Percentiles rank a stretch among this genome's conserved stretches.
These are phyloP conservation scores for Kradibia gibbosae DNA, from an alignment of 1,140 invertebrate genomes.

Conservation along the genomic window DNA sequence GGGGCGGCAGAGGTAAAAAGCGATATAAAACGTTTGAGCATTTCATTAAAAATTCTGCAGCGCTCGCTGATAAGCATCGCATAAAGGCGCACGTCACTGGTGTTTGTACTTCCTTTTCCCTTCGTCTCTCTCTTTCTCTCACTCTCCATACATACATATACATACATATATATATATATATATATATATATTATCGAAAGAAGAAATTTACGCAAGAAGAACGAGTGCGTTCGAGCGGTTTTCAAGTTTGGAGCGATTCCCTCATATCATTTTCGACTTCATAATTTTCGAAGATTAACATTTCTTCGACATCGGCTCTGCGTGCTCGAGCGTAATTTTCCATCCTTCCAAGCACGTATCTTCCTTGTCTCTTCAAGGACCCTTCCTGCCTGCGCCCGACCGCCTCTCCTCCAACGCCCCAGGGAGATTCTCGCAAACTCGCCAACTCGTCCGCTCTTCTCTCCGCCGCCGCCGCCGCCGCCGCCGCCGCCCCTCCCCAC, in stretches of 20 bases:
- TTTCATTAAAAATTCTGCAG: background rate
- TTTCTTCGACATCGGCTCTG: conserved; percentile 11
- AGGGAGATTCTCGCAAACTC: conserved; percentile 49
- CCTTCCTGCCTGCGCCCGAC: background rate
- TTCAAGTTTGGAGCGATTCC: too few relatives aligned
- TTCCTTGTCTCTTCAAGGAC: conserved; percentile 29
- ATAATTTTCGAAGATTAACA: conserved; percentile 44
- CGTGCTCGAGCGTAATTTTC: conserved; percentile 37
- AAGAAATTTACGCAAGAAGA: background rate
- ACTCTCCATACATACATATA: too few relatives aligned
- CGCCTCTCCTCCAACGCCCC: conserved; percentile 32
- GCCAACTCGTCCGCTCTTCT: conserved; percentile 21
- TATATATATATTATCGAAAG: conserved; percentile 3
- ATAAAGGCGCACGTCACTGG: background rate
- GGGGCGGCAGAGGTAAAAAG: too few relatives aligned
- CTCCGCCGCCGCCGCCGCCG: background rate
- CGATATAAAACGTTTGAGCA: background rate
- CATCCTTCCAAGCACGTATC: conserved; percentile 22
- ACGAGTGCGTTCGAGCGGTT: background rate
- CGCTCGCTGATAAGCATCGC: background rate
- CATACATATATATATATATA: background rate
- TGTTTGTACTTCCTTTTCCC: too few relatives aligned
- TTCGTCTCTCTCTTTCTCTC: too few relatives aligned
- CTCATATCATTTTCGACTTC: background rate
- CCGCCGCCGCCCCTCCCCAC: background rate